A percentile compares a stretch with the other conserved stretches of the same genome.
phyloP scores from a whole-genome alignment of 2,888 invertebrate species.

The Steromphala cineraria region DNA sequence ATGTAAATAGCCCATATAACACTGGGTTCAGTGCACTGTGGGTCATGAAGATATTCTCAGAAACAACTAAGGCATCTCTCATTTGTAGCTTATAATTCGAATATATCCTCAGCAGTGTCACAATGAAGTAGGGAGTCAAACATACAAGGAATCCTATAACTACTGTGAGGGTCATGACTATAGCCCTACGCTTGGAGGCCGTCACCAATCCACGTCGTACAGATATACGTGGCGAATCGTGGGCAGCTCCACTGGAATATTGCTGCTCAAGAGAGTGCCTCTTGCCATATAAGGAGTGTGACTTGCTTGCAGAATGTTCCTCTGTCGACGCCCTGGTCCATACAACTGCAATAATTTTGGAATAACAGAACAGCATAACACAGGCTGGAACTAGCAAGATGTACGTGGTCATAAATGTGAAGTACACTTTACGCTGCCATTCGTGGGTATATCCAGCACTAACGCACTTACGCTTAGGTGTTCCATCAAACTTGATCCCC shows the following conservation, averaged over 20 bases:
- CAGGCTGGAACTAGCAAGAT: conserved; percentile 74
- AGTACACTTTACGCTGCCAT: conserved; percentile 76
- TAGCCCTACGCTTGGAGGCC: conserved; percentile 74
- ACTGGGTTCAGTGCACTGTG: conserved; percentile 76
- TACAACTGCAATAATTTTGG: conserved; percentile 74
- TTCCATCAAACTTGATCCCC: conserved; percentile 62
- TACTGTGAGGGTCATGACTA: conserved; percentile 76
- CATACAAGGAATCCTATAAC: conserved; percentile 76
- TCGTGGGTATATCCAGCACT: conserved; percentile 75
- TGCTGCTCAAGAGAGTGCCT: not conserved
- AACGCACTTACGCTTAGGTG: conserved; percentile 68
- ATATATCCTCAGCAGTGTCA: conserved; percentile 74
- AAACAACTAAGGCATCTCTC: conserved; percentile 52
- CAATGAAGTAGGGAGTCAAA: conserved; percentile 76
- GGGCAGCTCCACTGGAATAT: not conserved
- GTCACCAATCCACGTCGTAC: conserved; percentile 66
- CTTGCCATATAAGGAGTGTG: not conserved
- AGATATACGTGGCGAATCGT: conserved; percentile 57
- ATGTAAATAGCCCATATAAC: conserved; percentile 75
- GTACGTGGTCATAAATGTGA: conserved; percentile 75
- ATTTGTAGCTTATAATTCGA: conserved; percentile 66
- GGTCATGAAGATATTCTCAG: conserved; percentile 70
- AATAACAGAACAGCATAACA: conserved; percentile 76
- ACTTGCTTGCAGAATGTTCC: not conserved
- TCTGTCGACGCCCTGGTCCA: conserved; percentile 68